A percentile compares a stretch with the other conserved stretches of the same genome.
Conservation (phyloP, 1,140 invertebrate genomes). For the Euwallacea similis region DNA sequence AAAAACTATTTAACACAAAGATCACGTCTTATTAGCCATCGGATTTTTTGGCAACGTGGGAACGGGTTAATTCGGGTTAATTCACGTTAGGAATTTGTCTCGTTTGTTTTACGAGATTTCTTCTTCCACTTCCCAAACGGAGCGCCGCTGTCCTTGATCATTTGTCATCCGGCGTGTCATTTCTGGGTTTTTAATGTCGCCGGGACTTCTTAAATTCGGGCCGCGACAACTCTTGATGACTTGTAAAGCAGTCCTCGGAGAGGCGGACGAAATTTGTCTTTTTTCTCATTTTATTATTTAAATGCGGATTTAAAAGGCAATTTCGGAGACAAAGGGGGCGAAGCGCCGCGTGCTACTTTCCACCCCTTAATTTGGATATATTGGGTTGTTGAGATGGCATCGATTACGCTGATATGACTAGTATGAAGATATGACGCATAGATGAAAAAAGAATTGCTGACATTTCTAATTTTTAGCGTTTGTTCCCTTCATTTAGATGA, state of each 20-base stretch:
- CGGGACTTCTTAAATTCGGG: constrained; percentile 37
- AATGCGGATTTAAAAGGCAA: constrained; percentile 41
- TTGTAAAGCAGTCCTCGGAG: constrained; percentile 42
- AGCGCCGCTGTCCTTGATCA: constrained; percentile 39
- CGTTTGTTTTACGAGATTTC: too few relatives aligned
- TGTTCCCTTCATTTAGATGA: too few relatives aligned
- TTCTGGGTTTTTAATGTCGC: constrained; percentile 43
- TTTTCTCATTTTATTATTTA: constrained; percentile 42
- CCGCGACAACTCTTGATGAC: constrained; percentile 38
- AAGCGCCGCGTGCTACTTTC: not conserved
- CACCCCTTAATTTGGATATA: constrained; percentile 27
- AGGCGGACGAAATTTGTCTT: constrained; percentile 36
- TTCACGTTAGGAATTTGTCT: too few relatives aligned
- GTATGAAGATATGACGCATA: too few relatives aligned
- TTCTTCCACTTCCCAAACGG: too few relatives aligned
- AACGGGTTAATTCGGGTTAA: too few relatives aligned
- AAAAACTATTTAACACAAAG: too few relatives aligned
- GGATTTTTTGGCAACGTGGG: too few relatives aligned
- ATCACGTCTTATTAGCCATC: too few relatives aligned
- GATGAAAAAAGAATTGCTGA: too few relatives aligned
- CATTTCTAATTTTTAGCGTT: too few relatives aligned
- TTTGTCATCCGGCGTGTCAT: constrained; percentile 48
- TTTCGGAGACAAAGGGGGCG: constrained; percentile 28
- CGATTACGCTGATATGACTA: constrained; percentile 2
- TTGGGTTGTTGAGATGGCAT: constrained; percentile 24